Conservation (phyloP, 2,113 vertebrate species). For the Clarias gariepinus region DNA sequence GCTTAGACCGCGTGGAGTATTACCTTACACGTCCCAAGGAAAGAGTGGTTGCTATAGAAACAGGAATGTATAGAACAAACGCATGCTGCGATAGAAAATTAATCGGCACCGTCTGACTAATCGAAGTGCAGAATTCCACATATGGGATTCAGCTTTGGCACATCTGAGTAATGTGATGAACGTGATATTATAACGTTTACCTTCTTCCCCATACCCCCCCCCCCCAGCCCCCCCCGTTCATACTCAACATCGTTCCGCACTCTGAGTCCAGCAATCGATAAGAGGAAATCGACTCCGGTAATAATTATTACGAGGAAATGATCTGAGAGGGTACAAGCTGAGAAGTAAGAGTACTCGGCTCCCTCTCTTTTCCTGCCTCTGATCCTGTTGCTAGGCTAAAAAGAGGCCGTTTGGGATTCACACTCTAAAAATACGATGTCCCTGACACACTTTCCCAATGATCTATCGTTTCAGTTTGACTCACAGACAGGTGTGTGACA, state of each 20-base stretch:
- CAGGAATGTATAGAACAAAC: neutral
- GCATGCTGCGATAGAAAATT: neutral
- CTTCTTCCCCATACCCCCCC: no score
- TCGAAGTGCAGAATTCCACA: neutral
- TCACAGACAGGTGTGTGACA: slow-evolving; percentile 58
- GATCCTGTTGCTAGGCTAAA: slow-evolving; percentile 66
- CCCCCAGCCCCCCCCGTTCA: no score
- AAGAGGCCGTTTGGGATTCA: slow-evolving; percentile 65
- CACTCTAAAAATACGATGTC: slow-evolving; percentile 75
- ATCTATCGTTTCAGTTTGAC: slow-evolving; percentile 62
- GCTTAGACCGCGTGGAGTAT: neutral
- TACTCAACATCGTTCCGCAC: neutral
- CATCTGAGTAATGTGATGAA: neutral
- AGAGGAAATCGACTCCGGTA: neutral
- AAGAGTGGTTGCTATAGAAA: neutral
- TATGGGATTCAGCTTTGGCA: neutral
- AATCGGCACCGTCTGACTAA: neutral
- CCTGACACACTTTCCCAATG: slow-evolving; percentile 73
- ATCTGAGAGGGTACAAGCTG: neutral
- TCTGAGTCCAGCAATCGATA: neutral
- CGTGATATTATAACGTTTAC: neutral
- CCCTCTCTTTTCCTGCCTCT: slow-evolving; percentile 52
- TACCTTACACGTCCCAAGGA: neutral
- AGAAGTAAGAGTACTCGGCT: slow-evolving; percentile 12
- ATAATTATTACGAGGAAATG: neutral